Conservation (phyloP, 2,113 vertebrate species). For the Caretta caretta region DNA sequence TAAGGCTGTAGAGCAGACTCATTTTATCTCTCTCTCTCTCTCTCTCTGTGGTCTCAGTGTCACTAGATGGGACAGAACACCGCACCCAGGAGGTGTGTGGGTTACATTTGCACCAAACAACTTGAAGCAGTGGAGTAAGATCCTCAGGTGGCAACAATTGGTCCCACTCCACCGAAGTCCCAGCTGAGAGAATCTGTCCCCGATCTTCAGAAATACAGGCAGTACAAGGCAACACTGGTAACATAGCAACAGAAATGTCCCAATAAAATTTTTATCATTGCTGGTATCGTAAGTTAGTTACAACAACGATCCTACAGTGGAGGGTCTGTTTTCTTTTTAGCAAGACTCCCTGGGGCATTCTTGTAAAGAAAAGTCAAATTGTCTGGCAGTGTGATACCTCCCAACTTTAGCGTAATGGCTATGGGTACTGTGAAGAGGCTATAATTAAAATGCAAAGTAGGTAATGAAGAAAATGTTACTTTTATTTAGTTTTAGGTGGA, state of each 20-base stretch:
- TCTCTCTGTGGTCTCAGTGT: too few species aligned
- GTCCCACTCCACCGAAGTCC: neutral
- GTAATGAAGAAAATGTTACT: neutral
- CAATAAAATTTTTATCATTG: neutral
- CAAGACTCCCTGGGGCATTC: neutral
- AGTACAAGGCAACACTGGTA: neutral
- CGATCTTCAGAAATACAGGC: neutral
- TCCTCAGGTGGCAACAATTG: conserved; percentile 15
- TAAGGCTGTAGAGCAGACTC: too few species aligned
- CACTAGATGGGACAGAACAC: too few species aligned
- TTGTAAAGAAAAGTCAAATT: neutral
- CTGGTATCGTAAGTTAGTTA: neutral
- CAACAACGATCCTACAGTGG: neutral
- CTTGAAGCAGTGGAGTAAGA: neutral
- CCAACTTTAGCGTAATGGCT: neutral
- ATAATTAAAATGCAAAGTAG: neutral
- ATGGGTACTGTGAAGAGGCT: neutral
- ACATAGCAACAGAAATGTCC: conserved; percentile 14
- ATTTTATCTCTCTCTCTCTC: too few species aligned
- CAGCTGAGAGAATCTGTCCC: neutral
- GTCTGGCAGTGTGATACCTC: neutral
- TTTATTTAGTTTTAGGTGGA: neutral
- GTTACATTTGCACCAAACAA: neutral
- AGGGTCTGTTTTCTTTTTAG: neutral
- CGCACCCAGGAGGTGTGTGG: too few species aligned